Base-by-base conservation (phyloP, 1,140 invertebrate species). In the Drosophila tsacasi region DNA sequence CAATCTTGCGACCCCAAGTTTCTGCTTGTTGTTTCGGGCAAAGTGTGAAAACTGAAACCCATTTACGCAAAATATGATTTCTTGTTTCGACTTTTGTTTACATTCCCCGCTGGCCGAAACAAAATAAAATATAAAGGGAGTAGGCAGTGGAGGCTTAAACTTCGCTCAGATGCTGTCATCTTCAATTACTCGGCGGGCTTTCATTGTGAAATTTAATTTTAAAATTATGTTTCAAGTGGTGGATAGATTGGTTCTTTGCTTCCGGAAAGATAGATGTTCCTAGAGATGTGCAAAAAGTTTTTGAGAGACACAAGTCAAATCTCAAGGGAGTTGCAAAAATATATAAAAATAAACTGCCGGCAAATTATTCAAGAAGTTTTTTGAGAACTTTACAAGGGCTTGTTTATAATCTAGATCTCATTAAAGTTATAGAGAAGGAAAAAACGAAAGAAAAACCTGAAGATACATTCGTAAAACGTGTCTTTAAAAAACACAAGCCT, bases 1-100 rank as follows among this genome's bases (percentile, higher is more conserved):
- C 78, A 90, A 90, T 90, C 81, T 79, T 83, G 17, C 62, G 83
- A 78, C 68, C 77, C 66, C 62, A 55, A 46, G 58, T 67, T 71
- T 71, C 30, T 21, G 49, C 57, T 19, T 76, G 40, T 54, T 72
- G 54, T 80, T 77, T 50, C 64, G 58, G 63, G 39, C 35, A 74
- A 80, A 80, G 81, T 81, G 81, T 81, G 67, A 74, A 89, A 74
- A 75, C 63, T 52, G 57, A 77, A 83, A 77, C 72, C 72, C 78
- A 84, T 83, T 76, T 84, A 77, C 76, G 50, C 62, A 83, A 75
- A 86, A 87, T 79, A 72, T 62, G 65, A 87, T 83, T 83, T 83
- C 61, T 32, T 77, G 54, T 71, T 79, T 63, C 40, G 55, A 55
- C 57, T 79, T 72, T 83, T 62, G 68, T 68, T 83, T 61, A 71